Percentiles rank a stretch among this genome's conserved stretches.
Conservation (phyloP, 2,113 vertebrate species). For the Anguilla japonica region DNA sequence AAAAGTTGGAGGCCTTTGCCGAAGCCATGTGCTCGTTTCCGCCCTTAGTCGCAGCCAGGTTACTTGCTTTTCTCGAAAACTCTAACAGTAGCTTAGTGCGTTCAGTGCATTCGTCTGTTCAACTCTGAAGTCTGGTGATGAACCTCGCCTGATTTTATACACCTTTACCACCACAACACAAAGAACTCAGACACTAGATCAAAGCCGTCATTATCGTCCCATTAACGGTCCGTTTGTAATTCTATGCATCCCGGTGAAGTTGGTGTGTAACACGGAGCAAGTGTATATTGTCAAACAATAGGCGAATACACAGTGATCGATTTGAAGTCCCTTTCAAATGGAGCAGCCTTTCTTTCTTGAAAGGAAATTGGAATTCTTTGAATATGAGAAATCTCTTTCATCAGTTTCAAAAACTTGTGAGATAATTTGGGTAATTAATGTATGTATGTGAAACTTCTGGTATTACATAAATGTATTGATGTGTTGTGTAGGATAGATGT, state of each 20-base stretch:
- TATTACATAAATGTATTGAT: neutral
- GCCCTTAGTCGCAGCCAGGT: neutral
- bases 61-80: neutral
- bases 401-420: neutral
- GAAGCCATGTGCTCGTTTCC: slow-evolving; percentile 34
- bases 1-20: slow-evolving; percentile 56
- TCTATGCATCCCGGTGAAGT: neutral
- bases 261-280: neutral
- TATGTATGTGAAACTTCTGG: neutral
- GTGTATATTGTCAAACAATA: slow-evolving; percentile 16
- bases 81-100: neutral
- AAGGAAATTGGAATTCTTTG: slow-evolving; percentile 4
- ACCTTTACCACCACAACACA: neutral
- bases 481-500: no score
- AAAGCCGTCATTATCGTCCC: slow-evolving; percentile 1
- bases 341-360: neutral
- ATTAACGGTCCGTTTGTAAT: neutral
- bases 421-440: neutral
- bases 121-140: neutral
- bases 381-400: neutral
- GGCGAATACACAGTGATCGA: neutral
- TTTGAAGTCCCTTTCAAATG: slow-evolving; percentile 1
- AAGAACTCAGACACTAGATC: slow-evolving; percentile 20
- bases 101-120: neutral
- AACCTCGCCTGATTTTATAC: neutral